A percentile compares a stretch with the other conserved stretches of the same genome.
These are phyloP conservation scores for Calephelis nemesis DNA, from an alignment of 1,140 invertebrate species.

Conservation along the genomic window DNA sequence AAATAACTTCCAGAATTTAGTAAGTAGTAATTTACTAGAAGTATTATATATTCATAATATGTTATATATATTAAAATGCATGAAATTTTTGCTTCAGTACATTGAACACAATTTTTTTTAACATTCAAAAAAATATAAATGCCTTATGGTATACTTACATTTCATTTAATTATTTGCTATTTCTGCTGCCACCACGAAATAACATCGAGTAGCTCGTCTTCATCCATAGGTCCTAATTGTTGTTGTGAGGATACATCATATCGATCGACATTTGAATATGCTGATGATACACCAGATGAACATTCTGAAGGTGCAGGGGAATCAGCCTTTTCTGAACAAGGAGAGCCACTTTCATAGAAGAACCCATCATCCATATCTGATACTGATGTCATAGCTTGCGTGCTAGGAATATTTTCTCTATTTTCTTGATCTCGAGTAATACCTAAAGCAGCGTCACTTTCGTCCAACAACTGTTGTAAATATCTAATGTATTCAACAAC, in stretches of 20 bases:
- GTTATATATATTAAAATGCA: too few species aligned
- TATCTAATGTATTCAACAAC: constrained; percentile 97
- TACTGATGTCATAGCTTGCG: constrained; percentile 55
- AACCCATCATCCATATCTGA: constrained; percentile 74
- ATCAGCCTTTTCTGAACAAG: constrained; percentile 83
- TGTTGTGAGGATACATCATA: constrained; percentile 76
- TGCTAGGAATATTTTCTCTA: constrained; percentile 68
- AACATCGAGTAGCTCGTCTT: constrained; percentile 91
- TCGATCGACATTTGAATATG: constrained; percentile 67
- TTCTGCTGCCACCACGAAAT: constrained; percentile 90
- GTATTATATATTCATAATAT: too few species aligned
- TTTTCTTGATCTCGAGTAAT: constrained; percentile 68
- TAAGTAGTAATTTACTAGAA: too few species aligned
- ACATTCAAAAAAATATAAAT: not conserved
- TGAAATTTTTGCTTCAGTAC: not conserved
- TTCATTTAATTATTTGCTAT: constrained; percentile 50
- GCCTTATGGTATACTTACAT: constrained; percentile 49
- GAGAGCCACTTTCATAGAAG: constrained; percentile 69
- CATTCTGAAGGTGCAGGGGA: constrained; percentile 89
- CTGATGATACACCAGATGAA: constrained; percentile 80
- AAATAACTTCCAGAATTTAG: too few species aligned
- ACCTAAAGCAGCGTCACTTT: constrained; percentile 78
- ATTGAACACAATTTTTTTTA: not conserved
- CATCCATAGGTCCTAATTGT: constrained; percentile 84
- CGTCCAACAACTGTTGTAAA: constrained; percentile 90